Conservation (phyloP, 2,888 invertebrate species). For the Coelinius sp. region DNA sequence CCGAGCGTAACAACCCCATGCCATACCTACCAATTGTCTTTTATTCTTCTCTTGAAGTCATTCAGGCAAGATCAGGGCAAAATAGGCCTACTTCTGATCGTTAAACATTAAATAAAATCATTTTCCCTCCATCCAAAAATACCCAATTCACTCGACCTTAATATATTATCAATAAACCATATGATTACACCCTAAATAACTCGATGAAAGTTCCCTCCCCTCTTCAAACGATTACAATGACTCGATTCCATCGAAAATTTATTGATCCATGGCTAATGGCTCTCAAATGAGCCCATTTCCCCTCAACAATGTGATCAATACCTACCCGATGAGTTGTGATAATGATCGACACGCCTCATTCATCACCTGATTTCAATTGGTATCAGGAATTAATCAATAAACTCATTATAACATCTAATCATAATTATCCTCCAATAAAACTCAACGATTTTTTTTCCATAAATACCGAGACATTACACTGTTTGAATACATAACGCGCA, state of each 20-base stretch:
- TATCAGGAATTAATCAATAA: background rate
- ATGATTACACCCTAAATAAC: background rate
- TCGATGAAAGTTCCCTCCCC: background rate
- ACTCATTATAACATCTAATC: background rate
- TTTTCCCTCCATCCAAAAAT: background rate
- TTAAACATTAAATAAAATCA: background rate
- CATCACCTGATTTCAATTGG: background rate
- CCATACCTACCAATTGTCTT: background rate
- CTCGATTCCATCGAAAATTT: conserved; percentile 41
- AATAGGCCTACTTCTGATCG: too few species aligned
- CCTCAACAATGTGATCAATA: background rate
- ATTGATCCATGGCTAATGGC: conserved; percentile 55
- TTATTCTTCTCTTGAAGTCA: too few species aligned
- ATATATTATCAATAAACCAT: background rate
- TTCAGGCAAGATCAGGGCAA: too few species aligned
- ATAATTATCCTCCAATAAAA: background rate
- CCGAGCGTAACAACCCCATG: conserved; percentile 46
- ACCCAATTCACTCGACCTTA: too few species aligned
- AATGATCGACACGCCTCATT: background rate
- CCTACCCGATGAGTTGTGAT: background rate
- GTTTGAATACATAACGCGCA: background rate
- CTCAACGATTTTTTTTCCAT: background rate
- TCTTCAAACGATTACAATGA: background rate
- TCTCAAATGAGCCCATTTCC: conserved; percentile 54
- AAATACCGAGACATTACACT: background rate